Evolutionary conservation across 2,888 invertebrate genomes (phyloP), one percentile per base, ranked within the genome.

Genomic region (Heliconius ismenius): DNA sequence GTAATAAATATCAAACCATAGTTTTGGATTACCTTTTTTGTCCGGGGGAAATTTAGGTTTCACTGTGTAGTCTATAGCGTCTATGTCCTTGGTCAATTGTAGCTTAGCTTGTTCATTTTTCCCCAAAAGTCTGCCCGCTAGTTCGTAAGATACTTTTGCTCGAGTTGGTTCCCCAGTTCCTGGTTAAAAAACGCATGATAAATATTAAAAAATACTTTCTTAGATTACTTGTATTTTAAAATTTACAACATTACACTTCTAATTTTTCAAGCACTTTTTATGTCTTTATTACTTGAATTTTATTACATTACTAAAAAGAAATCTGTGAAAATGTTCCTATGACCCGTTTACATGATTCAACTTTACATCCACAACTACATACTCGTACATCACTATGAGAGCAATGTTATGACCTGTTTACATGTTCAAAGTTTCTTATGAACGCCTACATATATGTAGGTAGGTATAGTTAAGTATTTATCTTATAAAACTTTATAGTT

Each of bases 91-190:
- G 24, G 89, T 86, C 1, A 95, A 87, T 18, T 88, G 86, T 1
- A 87, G 83, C 64, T 94, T 92, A 0, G 91, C 88, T 0, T 86
- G 84, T 64, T 91, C 90, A 74, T 95, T 91, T 0, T 89, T 87
- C 0, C 91, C 93, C 7, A 96, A 88, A 43, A 96, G 87, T 79
- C 96, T 95, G 54, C 95, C 95, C 0, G 96, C 95, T 49, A 97
- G 89, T 81, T 95, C 95, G 67, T 96, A 92, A 0, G 96, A 95
- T 0, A 97, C 95, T 83, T 95, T 95, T 0, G 96, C 96, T 80
- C 96, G 95, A 0, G 95, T 94, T 0, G 89, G 86, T 81, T 96
- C 96, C 0, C 95, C 95, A 79, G 95, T 87, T 18, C 94, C 95
- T 94, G n/a, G 21, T 76, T 1, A 9, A 32, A 4, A 11, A 36